Percentiles rank a stretch among this genome's conserved stretches.
Evolutionary conservation across 2,888 invertebrate species (phyloP).

Genomic region (Cataglyphis altisquamis): DNA sequence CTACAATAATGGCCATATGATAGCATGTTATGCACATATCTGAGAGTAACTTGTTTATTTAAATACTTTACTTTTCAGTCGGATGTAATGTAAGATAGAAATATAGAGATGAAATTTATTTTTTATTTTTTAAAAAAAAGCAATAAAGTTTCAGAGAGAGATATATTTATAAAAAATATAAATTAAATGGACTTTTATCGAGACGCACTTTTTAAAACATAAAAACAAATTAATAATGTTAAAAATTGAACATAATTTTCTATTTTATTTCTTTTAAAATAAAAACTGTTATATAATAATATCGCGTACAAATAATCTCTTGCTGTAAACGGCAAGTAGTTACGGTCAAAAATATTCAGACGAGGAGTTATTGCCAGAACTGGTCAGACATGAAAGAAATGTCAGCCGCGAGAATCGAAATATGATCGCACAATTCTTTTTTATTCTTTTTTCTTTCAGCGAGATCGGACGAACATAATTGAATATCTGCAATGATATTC

Average conservation of each 20-base stretch:
- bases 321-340: background rate
- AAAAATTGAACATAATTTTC: background rate
- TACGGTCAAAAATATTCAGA: background rate
- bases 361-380: background rate
- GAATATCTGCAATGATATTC: background rate
- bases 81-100: background rate
- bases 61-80: background rate
- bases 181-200: background rate
- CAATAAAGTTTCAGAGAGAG: conserved; percentile 1
- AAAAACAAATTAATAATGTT: background rate
- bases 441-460: background rate
- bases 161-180: background rate
- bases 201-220: background rate
- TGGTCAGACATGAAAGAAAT: background rate
- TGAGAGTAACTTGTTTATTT: background rate
- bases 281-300: background rate
- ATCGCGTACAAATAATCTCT: background rate
- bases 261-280: background rate
- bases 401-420: background rate
- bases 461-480: background rate
- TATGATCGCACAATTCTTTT: background rate
- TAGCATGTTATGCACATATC: background rate
- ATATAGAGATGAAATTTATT: background rate
- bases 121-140: background rate
- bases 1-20: conserved; percentile 22